Evolutionary conservation across 1,140 invertebrate species (phyloP), one percentile per base, ranked within the genome.

Genomic region (Oedothorax gibbosus): DNA sequence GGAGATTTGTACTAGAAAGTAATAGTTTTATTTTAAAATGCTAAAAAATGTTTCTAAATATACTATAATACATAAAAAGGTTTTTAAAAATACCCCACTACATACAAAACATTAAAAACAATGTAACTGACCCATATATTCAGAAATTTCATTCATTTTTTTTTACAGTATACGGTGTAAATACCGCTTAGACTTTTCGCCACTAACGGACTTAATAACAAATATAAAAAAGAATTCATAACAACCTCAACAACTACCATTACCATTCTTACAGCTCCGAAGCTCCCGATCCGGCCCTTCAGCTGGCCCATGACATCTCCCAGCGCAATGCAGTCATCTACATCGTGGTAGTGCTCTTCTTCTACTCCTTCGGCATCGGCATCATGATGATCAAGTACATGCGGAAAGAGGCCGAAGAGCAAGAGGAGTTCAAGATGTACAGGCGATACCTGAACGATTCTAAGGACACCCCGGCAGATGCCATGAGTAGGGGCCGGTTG

Each of bases 321-420:
- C 86, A 87, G 51, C 76, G 73, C n/a, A 85, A 88, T n/a, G 88
- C 88, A 11, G 85, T 88, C 7, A 73, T 89, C 35, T 89, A 88
- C 77, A 89, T 89, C 54, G 87, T 88, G 20, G 88, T 89, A 12
- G 88, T 89, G 0, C 82, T 89, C 10, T 87, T 87, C 53, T 89
- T 89, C 85, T 89, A 89, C 71, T 88, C 88, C 12, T 87, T 88
- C 62, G 88, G 88, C 20, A 88, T 89, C 18, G 88, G 88, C 1
- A 77, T 88, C 35, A 88, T 89, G 88, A 89, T 89, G 88, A 87
- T 88, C 21, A 88, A 87, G 64, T 88, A 88, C 85, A 88, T 89
- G 86, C 77, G 86, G 15, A 85, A 88, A 71, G 88, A 89, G 69
- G 86, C 86, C 50, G 82, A 87, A 66, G 88, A 89, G 60, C 78